Base-by-base conservation (phyloP, 2,888 invertebrate genomes). In the Sphinx pinastri region DNA sequence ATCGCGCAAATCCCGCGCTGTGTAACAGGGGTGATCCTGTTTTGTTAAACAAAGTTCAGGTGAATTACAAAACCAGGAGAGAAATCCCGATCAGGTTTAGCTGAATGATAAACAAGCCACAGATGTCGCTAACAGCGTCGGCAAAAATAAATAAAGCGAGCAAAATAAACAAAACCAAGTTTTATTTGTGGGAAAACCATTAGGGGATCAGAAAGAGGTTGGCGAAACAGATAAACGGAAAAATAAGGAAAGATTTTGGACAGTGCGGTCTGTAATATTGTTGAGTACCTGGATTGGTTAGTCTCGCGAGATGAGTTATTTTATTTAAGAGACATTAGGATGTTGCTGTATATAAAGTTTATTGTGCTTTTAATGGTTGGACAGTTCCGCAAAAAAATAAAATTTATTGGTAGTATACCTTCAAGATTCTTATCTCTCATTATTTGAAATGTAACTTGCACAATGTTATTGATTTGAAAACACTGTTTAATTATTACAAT, bases 171-270 rank as follows among this genome's bases (percentile, higher is more conserved):
- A 88, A 88, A 84, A 82, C 81, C 81, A 80, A 87, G 87, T 88
- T 89, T 88, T 90, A 89, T 90, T 90, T 90, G 90, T 86, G 86
- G 87, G 84, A 82, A 86, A 87, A 88, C 88, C 88, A 90, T 90
- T 90, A 87, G 86, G 87, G 87, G 88, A 87, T 86, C 84, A 86
- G 84, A 84, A 83, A 81, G 82, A 83, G 81, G 81, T 81, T 84
- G 83, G 80, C 79, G 78, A 81, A 84, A 80, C 82, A 84, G 84
- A 88, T 87, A 86, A 86, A 88, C 85, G 85, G 76, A 82, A 85
- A 85, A 84, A 81, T 78, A 76, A 75, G 76, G 75, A 78, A 77
- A 82, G 76, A 78, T 76, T 82, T 80, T 77, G 79, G 80, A 80
- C 80, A 76, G 77, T 74, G 67, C 58, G 58, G 58, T 45, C 38